These are phyloP conservation scores for Murina feae DNA, from an alignment of 2,113 vertebrate genomes.

Conservation along the genomic window DNA sequence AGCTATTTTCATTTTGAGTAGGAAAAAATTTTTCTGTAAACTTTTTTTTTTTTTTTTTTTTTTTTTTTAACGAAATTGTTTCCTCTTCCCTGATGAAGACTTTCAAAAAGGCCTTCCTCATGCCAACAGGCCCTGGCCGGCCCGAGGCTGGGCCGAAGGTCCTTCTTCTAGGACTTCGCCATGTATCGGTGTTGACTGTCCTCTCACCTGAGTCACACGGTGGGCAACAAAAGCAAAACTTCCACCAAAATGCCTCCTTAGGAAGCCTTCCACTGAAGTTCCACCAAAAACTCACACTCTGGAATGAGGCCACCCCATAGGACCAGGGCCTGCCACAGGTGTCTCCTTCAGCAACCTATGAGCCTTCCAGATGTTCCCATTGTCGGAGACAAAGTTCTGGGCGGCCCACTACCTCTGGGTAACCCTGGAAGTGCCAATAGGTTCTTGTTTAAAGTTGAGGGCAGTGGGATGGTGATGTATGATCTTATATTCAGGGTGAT, in stretches of 20 bases:
- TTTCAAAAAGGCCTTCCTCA: neutral
- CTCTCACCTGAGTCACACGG: neutral
- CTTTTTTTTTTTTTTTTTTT: neutral
- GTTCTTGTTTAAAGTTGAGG: neutral
- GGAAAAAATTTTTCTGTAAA: neutral
- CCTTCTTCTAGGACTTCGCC: neutral
- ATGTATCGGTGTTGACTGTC: neutral
- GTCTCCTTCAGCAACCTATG: too few species aligned
- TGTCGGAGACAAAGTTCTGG: neutral
- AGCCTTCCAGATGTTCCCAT: neutral
- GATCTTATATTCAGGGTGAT: neutral
- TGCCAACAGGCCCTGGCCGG: neutral
- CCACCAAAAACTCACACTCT: neutral
- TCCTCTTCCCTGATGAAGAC: neutral
- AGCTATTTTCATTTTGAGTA: slow-evolving; percentile 3
- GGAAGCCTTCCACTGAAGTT: neutral
- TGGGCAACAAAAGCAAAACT: neutral
- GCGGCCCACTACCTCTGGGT: neutral
- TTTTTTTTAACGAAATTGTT: neutral
- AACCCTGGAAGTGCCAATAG: neutral
- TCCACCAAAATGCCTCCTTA: neutral
- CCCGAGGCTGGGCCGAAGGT: fast-evolving
- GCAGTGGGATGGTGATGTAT: neutral
- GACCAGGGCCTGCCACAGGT: too few species aligned
- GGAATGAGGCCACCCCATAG: neutral